Evolutionary conservation across 2,113 vertebrate species (phyloP), one percentile per base, ranked within the genome.

Genomic region (Micromys minutus): DNA sequence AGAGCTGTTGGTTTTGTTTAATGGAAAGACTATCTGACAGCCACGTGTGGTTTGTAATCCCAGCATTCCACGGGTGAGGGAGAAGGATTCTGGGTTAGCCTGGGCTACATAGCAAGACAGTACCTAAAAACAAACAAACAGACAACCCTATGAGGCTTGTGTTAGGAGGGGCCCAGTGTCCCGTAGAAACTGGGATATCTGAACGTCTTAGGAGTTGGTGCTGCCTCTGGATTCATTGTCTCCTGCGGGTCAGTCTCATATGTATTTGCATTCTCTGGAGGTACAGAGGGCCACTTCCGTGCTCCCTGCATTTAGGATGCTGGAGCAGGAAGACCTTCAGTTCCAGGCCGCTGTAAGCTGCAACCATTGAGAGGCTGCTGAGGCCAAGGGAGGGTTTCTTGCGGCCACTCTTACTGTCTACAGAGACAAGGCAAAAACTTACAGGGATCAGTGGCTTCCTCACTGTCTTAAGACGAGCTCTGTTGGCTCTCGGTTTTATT

Each of bases 111-210:
- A 45, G 15, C 6, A 31, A 63, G 61, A 47, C 42, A 45, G 17
- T 47, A 29, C 16, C 42, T 85, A 7, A 31, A 47, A 34, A 36
- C 31, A 79, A 47, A 15, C 1, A 47, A 77, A 31, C 5, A 77
- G 15, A 5, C 42, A 83, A 65, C 9, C 42, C 65, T 0, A 0
- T 1, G 50, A 42, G 47, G 22, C 81, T 47, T 93, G 11, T 52
- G 55, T 63, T 24, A 52, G 50, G 50, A 11, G 36, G 22, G 45
- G 39, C 52, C 52, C 7, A 1, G 45, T 22, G 29, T 50, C 26
- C 8, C 55, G 0, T 0, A 7, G 50, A 29, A 59, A 42, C 65
- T n/a, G 17, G 65, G 77, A 13, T 0, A 5, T 57, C 0, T 0
- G 22, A 47, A 6, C 29, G 7, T n/a, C 57, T 65, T 2, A 42